These are phyloP conservation scores for Morelia viridis DNA, from an alignment of 2,797 vertebrate genomes.

Conservation along the genomic window DNA sequence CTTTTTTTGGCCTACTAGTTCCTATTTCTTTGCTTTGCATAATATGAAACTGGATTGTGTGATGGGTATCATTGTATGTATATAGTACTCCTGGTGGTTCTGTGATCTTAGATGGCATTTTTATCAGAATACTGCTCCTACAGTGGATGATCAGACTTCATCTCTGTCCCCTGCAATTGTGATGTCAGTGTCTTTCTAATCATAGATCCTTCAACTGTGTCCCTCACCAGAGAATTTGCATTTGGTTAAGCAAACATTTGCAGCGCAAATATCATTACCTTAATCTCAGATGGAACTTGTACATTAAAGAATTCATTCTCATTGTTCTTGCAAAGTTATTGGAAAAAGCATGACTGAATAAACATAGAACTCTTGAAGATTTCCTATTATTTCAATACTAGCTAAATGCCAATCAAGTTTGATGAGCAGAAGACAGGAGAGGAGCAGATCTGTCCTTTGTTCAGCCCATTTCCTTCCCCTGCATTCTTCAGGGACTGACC, in stretches of 20 bases:
- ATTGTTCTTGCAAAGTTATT: slow-evolving; percentile 36
- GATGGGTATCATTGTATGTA: not conserved
- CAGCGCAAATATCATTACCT: slow-evolving; percentile 42
- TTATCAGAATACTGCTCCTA: not conserved
- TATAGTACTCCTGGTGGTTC: not conserved
- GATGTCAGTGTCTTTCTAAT: not conserved
- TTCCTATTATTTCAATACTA: slow-evolving; percentile 2
- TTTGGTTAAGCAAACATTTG: slow-evolving; percentile 52
- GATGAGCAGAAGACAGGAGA: not conserved
- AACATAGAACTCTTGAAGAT: not conserved
- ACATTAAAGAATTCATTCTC: slow-evolving; percentile 17
- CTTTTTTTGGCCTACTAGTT: not conserved
- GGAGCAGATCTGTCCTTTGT: not conserved
- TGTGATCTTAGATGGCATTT: not conserved
- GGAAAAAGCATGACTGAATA: slow-evolving; percentile 23
- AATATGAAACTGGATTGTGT: not conserved
- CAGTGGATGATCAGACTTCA: not conserved
- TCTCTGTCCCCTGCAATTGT: not conserved
- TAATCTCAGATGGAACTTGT: slow-evolving; percentile 35
- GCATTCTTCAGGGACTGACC: not conserved
- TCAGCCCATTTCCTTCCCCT: not conserved
- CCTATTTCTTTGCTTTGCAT: not conserved
- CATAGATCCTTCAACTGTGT: not conserved
- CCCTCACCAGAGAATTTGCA: not conserved
- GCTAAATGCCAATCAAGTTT: not conserved